A percentile compares a stretch with the other conserved stretches of the same genome.
Conservation (phyloP, 2,797 vertebrate species). For the Microctenopoma stevenorrisi region DNA sequence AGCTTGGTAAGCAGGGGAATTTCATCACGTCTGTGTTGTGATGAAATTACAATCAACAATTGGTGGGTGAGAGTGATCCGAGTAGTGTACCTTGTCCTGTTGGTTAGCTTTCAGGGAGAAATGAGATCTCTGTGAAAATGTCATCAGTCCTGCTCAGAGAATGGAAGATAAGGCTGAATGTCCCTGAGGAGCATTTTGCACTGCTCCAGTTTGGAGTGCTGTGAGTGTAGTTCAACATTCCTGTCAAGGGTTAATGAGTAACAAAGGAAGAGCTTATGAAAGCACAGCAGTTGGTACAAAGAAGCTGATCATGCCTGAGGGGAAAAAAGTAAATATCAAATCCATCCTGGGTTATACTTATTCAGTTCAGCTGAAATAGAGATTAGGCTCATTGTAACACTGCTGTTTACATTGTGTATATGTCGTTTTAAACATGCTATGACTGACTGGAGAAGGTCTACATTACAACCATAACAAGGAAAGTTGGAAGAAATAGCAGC, state of each 20-base stretch:
- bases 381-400: background rate
- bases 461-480: background rate
- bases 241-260: constrained; percentile 65
- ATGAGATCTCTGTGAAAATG: constrained; percentile 7
- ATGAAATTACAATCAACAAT: background rate
- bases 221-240: constrained; percentile 43
- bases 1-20: constrained; percentile 17
- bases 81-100: constrained; percentile 1
- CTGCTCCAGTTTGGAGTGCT: constrained; percentile 5
- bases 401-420: background rate
- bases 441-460: background rate
- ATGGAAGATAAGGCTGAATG: constrained; percentile 33
- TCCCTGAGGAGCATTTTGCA: constrained; percentile 30
- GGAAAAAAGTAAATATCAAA: background rate
- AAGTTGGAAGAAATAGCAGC: background rate
- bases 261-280: constrained; percentile 43
- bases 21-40: constrained; percentile 12
- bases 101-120: constrained; percentile 12
- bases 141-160: constrained; percentile 18
- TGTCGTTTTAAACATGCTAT: background rate
- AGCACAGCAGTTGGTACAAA: constrained; percentile 21
- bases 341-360: too few species aligned
- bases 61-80: background rate
- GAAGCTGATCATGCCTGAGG: constrained; percentile 1
- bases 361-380: background rate